Base-by-base conservation (phyloP, 2,888 invertebrate species). In the Euphydryas editha region DNA sequence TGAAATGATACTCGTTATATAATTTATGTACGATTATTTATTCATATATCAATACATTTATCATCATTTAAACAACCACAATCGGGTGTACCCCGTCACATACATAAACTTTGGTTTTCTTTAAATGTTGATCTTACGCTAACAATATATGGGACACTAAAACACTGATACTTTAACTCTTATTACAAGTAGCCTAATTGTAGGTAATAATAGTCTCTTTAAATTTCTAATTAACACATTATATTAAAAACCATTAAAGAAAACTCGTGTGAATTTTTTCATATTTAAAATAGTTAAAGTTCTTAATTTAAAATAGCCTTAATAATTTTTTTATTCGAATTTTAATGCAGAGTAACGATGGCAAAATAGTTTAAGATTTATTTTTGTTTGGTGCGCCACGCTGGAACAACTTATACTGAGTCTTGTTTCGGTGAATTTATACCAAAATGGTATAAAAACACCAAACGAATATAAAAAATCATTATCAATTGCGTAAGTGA, bases 21-120 rank as follows among this genome's bases (percentile, higher is more conserved):
- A 51, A 56, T 58, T 69, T 79, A 77, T 80, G 76, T 87, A 85
- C 80, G 82, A 85, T 88, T 83, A 88, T 88, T 90, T 88, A 89
- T 88, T 88, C 80, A 75, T 83, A 77, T 74, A 74, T 72, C 75
- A 75, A 80, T 78, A 78, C 75, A 73, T 79, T 74, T 76, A 76
- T 72, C 71, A 59, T 66, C 62, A 58, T 63, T 62, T 67, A 62
- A 65, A 68, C 61, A 63, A 67, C 68, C 69, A 67, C 61, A 30
- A 37, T 44, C 18, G 36, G 21, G 30, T 10, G 24, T n/a, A 42
- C 61, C 55, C 58, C 51, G 17, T 60, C 47, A 65, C 71, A 62
- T 65, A 67, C 69, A 70, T 70, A 72, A 73, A 78, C 77, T 78
- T 78, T 78, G 78, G 78, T 77, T 75, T 76, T 71, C 62, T 62